Base-by-base conservation (phyloP, 2,888 invertebrate species). In the Diloba caeruleocephala region DNA sequence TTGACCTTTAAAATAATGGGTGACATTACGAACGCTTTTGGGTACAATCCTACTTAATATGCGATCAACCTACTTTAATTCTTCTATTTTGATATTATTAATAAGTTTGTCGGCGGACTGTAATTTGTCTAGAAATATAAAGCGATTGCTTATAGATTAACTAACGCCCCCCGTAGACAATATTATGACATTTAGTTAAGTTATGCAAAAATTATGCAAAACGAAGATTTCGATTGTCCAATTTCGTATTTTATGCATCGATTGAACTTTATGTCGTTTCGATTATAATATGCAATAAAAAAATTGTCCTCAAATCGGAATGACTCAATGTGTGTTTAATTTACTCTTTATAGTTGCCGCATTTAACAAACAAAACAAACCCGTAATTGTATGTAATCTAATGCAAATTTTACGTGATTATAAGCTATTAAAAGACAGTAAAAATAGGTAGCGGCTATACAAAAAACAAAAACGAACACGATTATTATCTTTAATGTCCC, bases 171-270 rank as follows among this genome's bases (percentile, higher is more conserved):
- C 72, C 59, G 72, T 45, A 55, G 75, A 58, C 42, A 68, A 54
- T 76, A 75, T 74, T 76, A 71, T 71, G 74, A 76, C 65, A 74
- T 79, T 76, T 69, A 12, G 42, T 46, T 57, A 76, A 78, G 62
- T 75, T 77, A 80, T 74, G 70, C 60, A 57, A 57, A 72, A 71
- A 71, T 72, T 79, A 82, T 82, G 71, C 74, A 61, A 44, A 52
- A 36, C 28, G 29, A 61, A 45, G 56, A 67, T 67, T 41, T 65
- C 43, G 58, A 74, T 75, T 65, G 55, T 71, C 46, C 51, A 44
- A 67, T 74, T 70, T 70, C 37, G 54, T 53, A 49, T 71, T 78
- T 76, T 74, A 74, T 75, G 62, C 49, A 71, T 56, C 33, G 34
- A 65, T 62, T 71, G 54, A 71, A 71, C 64, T 62, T 67, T 67